Base-by-base conservation (phyloP, 2,797 vertebrate species). In the Poecilia velifera region DNA sequence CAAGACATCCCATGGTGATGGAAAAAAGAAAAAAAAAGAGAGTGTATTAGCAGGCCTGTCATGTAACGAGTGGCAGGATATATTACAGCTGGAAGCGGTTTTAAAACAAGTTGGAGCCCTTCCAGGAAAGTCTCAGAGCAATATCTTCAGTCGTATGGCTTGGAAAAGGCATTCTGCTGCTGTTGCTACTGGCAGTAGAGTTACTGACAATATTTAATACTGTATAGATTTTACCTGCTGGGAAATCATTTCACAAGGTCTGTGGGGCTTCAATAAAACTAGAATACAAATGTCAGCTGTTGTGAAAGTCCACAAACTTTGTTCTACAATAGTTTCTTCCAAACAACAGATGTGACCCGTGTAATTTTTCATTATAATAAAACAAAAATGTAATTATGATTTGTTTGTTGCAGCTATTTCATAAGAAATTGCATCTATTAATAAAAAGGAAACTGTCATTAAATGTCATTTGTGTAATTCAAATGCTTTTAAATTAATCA, bases 81-180 rank as follows among this genome's bases (percentile, higher is more conserved):
- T 83, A 88, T 92, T 89, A 90, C 84, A 92, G 88, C 85, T 72
- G 73, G 87, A 78, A 83, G 82, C 83, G 43, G 55, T 85, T 91
- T 91, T 87, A 80, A 89, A 92, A 90, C 80, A 86, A 84, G 85
- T 83, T 87, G 86, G 84, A 78, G 25, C 55, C 16, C 36, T 81
- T 88, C 89, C 88, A 88, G 76, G 84, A 89, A 92, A 78, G 90
- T 92, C 92, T 90, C 87, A 88, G 59, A 89, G 87, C 87, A 93
- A 91, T 90, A 89, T 91, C 89, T 85, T 75, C 82, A 77, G 85
- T 82, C 78, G 75, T 82, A 89, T 86, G 88, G 88, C 87, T 83
- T 77, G 46, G 72, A 64, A 73, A 82, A 82, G 31, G 73, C 53
- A 78, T 87, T 85, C 77, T 86, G 57, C 77, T 53, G 47, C 5